A percentile compares a stretch with the other conserved stretches of the same genome.
phyloP scores from a whole-genome alignment of 2,113 vertebrate species.

The Psophia crepitans region DNA sequence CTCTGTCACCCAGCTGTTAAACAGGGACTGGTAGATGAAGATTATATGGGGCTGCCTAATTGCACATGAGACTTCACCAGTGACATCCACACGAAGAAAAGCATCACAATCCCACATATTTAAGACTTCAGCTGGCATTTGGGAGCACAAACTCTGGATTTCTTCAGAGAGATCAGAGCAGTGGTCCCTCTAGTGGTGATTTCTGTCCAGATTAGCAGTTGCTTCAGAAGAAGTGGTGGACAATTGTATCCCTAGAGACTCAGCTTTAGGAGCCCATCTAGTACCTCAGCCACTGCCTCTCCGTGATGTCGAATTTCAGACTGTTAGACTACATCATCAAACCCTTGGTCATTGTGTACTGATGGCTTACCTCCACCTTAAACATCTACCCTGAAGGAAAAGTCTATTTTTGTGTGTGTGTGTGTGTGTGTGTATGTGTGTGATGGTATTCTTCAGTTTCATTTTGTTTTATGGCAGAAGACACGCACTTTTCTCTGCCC shows the following conservation, averaged over 20 bases:
- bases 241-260: rapidly evolving
- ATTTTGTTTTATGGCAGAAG: not conserved
- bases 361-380: not conserved
- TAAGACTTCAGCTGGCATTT: not conserved
- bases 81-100: not conserved
- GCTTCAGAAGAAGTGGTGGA: not conserved
- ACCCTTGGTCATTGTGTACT: rapidly evolving
- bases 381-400: not conserved
- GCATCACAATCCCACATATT: rapidly evolving
- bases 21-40: not conserved
- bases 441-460: not conserved
- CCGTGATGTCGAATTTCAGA: not conserved
- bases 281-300: no score
- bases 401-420: rapidly evolving
- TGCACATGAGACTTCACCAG: not conserved
- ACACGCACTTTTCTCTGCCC: rapidly evolving
- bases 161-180: not conserved
- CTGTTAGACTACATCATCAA: rapidly evolving
- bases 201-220: not conserved
- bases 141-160: not conserved
- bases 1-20: not conserved
- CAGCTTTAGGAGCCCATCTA: not conserved
- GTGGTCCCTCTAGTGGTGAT: not conserved
- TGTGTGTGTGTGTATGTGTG: rapidly evolving
- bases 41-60: not conserved